Evolutionary conservation across 2,113 vertebrate species (phyloP), one percentile per base, ranked within the genome.

Genomic region (Raphicerus campestris): DNA sequence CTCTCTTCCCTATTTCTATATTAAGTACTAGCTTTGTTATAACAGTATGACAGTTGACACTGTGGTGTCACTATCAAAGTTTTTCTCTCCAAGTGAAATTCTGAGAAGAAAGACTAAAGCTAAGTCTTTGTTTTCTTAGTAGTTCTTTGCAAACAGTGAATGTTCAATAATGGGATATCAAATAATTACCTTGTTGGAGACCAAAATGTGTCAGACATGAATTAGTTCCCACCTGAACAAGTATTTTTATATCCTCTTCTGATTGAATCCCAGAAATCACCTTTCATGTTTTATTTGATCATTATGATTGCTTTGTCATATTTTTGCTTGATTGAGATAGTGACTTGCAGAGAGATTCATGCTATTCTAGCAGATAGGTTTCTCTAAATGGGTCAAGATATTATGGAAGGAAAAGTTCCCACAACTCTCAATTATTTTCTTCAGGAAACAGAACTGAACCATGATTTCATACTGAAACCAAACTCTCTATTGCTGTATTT

Each of bases 391-490:
- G 88, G 87, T 88, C 28, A 81, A 84, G 77, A 77, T 73, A 91
- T 91, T 95, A 83, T 73, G 61, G 83, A 93, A 93, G 80, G 53
- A 93, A 84, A 97, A 97, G 78, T 96, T 98, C 80, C 89, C 22
- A 73, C 24, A 93, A 80, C 81, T 96, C 55, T 91, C 70, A 92
- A 24, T 95, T 95, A 83, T 97, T 94, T 97, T 97, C 86, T 91
- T 75, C 53, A 84, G 88, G 80, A 95, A 93, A 96, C 81, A 84
- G 85, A 89, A 91, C 84, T 93, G 84, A 93, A 96, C 91, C 87
- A 83, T 55, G 92, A 39, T 19, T 32, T 96, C 63, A 61, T 17
- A 66, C 51, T 47, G 66, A 93, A 92, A 88, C 53, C 75, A 82
- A 97, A 91, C 53, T 85, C 73, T 47, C 73, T 42, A 78, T 82